phyloP scores from a whole-genome alignment of 2,888 invertebrate species.

The Apodemia mormo region DNA sequence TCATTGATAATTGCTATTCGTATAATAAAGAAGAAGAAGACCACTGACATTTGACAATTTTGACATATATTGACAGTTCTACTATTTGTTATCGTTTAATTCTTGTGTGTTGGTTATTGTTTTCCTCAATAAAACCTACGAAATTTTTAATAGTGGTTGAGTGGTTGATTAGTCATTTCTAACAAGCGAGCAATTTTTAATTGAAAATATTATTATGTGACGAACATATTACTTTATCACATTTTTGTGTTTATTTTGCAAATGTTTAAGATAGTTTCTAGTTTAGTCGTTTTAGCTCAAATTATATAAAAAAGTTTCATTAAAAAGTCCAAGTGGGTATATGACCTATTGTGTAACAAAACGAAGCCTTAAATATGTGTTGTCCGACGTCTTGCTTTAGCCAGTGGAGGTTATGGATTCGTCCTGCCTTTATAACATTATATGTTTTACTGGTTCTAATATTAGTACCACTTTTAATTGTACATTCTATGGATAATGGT shows the following conservation, averaged over 20 bases:
- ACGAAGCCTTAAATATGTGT: conserved; percentile 57
- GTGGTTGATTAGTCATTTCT: not conserved
- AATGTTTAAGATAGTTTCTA: not conserved
- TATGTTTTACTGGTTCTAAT: conserved; percentile 92
- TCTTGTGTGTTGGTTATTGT: not conserved
- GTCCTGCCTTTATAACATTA: conserved; percentile 89
- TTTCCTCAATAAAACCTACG: not conserved
- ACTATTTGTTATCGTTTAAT: no score
- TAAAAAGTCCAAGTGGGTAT: not conserved
- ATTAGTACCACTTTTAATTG: conserved; percentile 91
- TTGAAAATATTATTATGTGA: not conserved
- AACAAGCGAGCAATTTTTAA: not conserved
- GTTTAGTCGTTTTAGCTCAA: not conserved
- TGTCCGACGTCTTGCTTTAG: conserved; percentile 62
- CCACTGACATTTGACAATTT: no score
- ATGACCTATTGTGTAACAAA: conserved; percentile 41
- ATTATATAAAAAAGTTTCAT: not conserved
- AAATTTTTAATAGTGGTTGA: not conserved
- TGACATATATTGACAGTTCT: no score
- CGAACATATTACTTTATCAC: not conserved
- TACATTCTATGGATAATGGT: conserved; percentile 90
- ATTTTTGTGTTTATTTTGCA: not conserved
- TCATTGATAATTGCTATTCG: no score
- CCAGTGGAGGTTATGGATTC: conserved; percentile 94
- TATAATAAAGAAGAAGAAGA: no score